Conservation (phyloP, 92 coral and sea anemone genomes). For the Muricea muricata region DNA sequence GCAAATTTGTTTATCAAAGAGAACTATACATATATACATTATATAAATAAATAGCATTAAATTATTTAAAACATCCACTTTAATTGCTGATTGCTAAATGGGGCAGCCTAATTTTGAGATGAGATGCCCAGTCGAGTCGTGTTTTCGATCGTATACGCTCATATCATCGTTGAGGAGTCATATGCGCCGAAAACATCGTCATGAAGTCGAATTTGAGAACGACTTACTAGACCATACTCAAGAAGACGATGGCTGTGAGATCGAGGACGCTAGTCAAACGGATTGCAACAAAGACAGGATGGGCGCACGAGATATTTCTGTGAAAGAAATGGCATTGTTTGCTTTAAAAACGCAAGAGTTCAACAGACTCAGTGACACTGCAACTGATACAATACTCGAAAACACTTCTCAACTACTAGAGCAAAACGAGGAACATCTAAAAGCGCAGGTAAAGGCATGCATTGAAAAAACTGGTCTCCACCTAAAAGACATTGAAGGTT, state of each 20-base stretch:
- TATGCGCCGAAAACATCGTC: constrained; percentile 50
- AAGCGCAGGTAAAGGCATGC: constrained; percentile 34
- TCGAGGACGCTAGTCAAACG: background rate
- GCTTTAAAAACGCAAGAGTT: constrained; percentile 54
- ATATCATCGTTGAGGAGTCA: constrained; percentile 56
- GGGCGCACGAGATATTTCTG: background rate
- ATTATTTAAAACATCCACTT: too few relatives aligned
- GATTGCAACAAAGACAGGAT: background rate
- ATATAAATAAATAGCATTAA: too few relatives aligned
- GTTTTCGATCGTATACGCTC: constrained; percentile 37
- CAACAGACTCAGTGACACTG: constrained; percentile 54
- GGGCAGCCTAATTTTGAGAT: too few relatives aligned
- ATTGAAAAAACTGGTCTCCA: constrained; percentile 8
- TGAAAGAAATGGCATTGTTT: constrained; percentile 30
- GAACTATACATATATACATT: too few relatives aligned
- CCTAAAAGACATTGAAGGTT: constrained; percentile 39
- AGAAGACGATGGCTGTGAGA: background rate
- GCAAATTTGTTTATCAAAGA: too few relatives aligned
- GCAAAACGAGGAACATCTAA: constrained; percentile 34
- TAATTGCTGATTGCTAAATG: too few relatives aligned
- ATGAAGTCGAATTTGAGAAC: background rate
- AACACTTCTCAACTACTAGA: constrained; percentile 39
- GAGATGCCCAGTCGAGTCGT: too few relatives aligned
- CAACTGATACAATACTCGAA: constrained; percentile 46
- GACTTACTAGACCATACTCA: background rate